phyloP scores from a whole-genome alignment of 1,140 invertebrate genomes.

The Zaprionus lachaisei region DNA sequence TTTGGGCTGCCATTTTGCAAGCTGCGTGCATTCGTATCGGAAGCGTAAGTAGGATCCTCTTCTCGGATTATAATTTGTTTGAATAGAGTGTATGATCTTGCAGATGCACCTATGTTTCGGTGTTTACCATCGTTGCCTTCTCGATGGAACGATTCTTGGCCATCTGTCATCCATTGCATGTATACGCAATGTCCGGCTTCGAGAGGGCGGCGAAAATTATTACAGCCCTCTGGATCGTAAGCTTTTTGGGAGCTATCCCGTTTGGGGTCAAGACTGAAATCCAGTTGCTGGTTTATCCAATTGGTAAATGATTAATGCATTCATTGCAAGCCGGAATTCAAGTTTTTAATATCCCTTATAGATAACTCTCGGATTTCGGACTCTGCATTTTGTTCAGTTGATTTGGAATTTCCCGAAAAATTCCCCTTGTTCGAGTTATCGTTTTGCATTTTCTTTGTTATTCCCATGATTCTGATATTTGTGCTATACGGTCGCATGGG shows the following conservation, averaged over 20 bases:
- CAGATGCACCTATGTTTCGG: conserved; percentile 94
- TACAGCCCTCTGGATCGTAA: conserved; percentile 90
- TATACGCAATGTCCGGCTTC: conserved; percentile 92
- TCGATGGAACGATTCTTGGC: conserved; percentile 95
- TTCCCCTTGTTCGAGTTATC: conserved; percentile 92
- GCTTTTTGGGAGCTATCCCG: conserved; percentile 91
- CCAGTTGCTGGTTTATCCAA: conserved; percentile 89
- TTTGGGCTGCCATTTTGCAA: conserved; percentile 94
- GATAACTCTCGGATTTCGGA: conserved; percentile 86
- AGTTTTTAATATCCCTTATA: neutral
- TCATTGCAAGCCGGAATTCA: neutral
- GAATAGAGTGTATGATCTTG: conserved; percentile 4
- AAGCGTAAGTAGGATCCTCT: conserved; percentile 89
- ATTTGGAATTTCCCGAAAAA: conserved; percentile 86
- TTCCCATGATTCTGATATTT: conserved; percentile 92
- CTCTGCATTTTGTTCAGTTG: conserved; percentile 92
- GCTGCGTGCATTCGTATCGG: conserved; percentile 92
- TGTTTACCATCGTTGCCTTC: conserved; percentile 95
- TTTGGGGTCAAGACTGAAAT: conserved; percentile 90
- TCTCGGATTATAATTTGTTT: neutral
- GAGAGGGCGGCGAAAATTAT: conserved; percentile 93
- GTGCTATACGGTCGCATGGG: conserved; percentile 92
- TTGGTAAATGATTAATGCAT: conserved; percentile 84
- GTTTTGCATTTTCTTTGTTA: conserved; percentile 92
- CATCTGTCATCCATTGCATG: conserved; percentile 94